phyloP scores from a whole-genome alignment of 1,140 invertebrate species.

The Lordiphosa stackelbergi region DNA sequence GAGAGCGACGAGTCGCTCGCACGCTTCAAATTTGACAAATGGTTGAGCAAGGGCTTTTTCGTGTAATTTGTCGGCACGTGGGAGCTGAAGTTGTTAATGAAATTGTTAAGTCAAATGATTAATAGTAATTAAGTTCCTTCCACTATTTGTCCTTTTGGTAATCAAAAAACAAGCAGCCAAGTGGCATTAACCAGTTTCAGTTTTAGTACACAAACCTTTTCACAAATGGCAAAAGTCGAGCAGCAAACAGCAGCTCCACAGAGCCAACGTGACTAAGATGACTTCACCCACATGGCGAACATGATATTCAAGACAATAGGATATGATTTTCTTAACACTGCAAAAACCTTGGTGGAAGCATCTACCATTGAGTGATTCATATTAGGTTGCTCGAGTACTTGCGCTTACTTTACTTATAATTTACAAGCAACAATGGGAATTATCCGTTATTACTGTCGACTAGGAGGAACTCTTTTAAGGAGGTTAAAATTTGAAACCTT shows the following conservation, averaged over 20 bases:
- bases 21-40: constrained; percentile 4
- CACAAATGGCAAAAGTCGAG: constrained; percentile 10
- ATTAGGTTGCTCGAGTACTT: constrained; percentile 20
- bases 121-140: constrained; percentile 6
- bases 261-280: constrained; percentile 26
- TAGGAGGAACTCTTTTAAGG: too few relatives aligned
- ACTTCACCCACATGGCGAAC: constrained; percentile 43
- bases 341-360: constrained; percentile 24
- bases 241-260: constrained; percentile 1
- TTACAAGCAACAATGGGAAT: too few relatives aligned
- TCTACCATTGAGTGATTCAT: constrained; percentile 6
- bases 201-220: not conserved
- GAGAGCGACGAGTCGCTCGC: not conserved
- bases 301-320: constrained; percentile 37
- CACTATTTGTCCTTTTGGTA: too few relatives aligned
- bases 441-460: not conserved
- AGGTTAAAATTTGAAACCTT: too few relatives aligned
- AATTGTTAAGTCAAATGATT: not conserved
- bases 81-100: not conserved
- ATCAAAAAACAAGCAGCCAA: too few relatives aligned
- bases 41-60: not conserved
- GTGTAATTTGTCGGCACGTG: constrained; percentile 19
- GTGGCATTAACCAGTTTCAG: constrained; percentile 17
- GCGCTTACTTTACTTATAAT: constrained; percentile 14
- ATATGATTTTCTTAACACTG: constrained; percentile 37